A percentile compares a stretch with the other conserved stretches of the same genome.
phyloP scores from a whole-genome alignment of 2,888 invertebrate species.

The Apomyelois bistriatella region DNA sequence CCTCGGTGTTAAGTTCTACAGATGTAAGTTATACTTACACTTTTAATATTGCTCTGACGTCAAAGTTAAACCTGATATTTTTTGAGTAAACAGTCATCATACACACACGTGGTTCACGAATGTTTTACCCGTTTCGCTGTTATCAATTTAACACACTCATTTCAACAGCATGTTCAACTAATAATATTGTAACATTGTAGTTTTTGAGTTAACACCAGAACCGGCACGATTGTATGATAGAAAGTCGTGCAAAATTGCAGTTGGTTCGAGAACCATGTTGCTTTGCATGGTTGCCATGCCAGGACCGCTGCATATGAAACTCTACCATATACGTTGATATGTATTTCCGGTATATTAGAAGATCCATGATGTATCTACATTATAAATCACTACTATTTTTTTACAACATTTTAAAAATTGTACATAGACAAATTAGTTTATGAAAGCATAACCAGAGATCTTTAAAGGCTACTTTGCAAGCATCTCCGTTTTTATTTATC shows the following conservation, averaged over 20 bases:
- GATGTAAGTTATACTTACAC: constrained; percentile 15
- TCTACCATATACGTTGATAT: constrained; percentile 38
- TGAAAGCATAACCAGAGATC: no score
- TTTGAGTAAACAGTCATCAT: constrained; percentile 10
- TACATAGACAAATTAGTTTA: no score
- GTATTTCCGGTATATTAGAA: constrained; percentile 24
- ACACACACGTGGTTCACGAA: constrained; percentile 15
- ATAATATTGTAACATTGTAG: constrained; percentile 4
- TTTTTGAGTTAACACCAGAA: constrained; percentile 8
- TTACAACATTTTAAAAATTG: no score
- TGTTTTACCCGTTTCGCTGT: constrained; percentile 17
- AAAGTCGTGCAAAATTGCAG: constrained; percentile 60
- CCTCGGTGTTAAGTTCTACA: constrained; percentile 17
- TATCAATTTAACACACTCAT: constrained; percentile 22
- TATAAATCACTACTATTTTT: neutral
- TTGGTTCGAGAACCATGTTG: constrained; percentile 38
- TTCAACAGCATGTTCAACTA: constrained; percentile 7
- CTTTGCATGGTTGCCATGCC: constrained; percentile 34
- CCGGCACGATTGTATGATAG: constrained; percentile 30
- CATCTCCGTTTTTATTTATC: no score
- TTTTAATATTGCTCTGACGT: constrained; percentile 14
- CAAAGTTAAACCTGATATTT: constrained; percentile 11
- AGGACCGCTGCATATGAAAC: constrained; percentile 40
- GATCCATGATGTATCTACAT: neutral
- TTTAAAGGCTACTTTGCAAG: no score